Base-by-base conservation (phyloP, 2,888 invertebrate genomes). In the Drosophila vallismaia region DNA sequence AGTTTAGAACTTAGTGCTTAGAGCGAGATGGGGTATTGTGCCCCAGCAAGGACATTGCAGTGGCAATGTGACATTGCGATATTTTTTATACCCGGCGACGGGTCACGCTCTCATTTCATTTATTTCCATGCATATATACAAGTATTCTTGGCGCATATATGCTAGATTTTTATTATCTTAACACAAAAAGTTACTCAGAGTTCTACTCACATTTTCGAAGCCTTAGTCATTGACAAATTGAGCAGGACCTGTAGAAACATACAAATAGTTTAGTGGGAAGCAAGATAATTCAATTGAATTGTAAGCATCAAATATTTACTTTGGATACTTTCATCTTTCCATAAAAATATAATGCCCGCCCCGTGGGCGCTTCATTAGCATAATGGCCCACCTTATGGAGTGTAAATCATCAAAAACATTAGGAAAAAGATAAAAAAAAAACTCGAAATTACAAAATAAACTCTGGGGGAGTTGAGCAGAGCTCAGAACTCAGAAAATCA, bases 11-110 rank as follows among this genome's bases (percentile, higher is more conserved):
- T 40, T 19, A 19, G 40, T n/a, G 36, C 28, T 28, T 6, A 6
- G 14, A 2, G 12, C 0, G 4, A 12, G 12, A n/a, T 7, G 14
- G 0, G 10, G 45, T 64, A 12, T 48, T 55, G 59, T 77, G 73
- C 67, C 46, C 58, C 48, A 71, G 67, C 84, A 84, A 81, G 81
- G 82, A 84, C 84, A 84, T 71, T 74, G 74, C 80, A 82, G 48
- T 50, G 63, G 52, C 60, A 60, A 31, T 60, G 63, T 64, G 63
- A 55, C 66, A 64, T 55, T 40, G 63, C 66, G 55, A 64, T 64
- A 55, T 66, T 55, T 64, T 36, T 42, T 26, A 49, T 44, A 31
- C 63, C 14, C 10, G 66, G 44, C 38, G 52, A 56, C 55, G 64
- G 64, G 66, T 67, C 64, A 49, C 66, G 66, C 55, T 71, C 69